Percentiles rank a stretch among this genome's conserved stretches.
Evolutionary conservation across 2,797 vertebrate genomes (phyloP).

Genomic region (Poeciliopsis infans): DNA sequence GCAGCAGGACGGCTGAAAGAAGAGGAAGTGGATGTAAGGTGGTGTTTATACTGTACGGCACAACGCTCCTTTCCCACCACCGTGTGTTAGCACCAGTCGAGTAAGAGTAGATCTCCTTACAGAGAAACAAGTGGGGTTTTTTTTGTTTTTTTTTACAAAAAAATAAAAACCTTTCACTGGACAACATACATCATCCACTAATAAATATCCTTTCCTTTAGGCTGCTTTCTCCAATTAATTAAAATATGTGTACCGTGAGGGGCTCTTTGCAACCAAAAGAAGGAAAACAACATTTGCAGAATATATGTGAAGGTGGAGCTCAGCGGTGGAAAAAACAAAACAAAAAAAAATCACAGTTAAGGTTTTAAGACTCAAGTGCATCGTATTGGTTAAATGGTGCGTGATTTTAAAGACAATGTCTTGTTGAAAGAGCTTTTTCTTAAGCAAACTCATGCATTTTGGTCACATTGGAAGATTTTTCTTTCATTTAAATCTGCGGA

Average conservation of each 20-base stretch:
- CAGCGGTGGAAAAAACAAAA: constrained; percentile 56
- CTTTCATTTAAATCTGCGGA: constrained; percentile 14
- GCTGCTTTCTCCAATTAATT: constrained; percentile 68
- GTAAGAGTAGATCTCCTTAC: constrained; percentile 64
- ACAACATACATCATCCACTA: constrained; percentile 72
- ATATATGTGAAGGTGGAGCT: constrained; percentile 50
- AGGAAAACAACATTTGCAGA: constrained; percentile 48
- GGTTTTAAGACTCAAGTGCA: constrained; percentile 80
- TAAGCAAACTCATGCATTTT: constrained; percentile 66
- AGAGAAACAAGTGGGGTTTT: constrained; percentile 63
- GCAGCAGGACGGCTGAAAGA: constrained; percentile 62
- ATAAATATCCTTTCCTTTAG: constrained; percentile 79
- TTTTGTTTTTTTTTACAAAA: constrained; percentile 60
- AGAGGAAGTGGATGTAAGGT: constrained; percentile 60
- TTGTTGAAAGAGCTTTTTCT: constrained; percentile 53
- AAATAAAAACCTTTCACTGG: constrained; percentile 51
- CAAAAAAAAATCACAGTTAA: constrained; percentile 67
- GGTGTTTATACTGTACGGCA: constrained; percentile 71
- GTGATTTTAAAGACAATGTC: constrained; percentile 67
- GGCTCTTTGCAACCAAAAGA: constrained; percentile 57
- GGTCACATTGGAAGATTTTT: constrained; percentile 76
- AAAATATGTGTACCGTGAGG: constrained; percentile 76
- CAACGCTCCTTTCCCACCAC: constrained; percentile 61
- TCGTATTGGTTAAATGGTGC: constrained; percentile 61
- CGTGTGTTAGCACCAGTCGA: constrained; percentile 75